Evolutionary conservation across 1,140 invertebrate species (phyloP).

Genomic region (Pachypeltis micranthus): DNA sequence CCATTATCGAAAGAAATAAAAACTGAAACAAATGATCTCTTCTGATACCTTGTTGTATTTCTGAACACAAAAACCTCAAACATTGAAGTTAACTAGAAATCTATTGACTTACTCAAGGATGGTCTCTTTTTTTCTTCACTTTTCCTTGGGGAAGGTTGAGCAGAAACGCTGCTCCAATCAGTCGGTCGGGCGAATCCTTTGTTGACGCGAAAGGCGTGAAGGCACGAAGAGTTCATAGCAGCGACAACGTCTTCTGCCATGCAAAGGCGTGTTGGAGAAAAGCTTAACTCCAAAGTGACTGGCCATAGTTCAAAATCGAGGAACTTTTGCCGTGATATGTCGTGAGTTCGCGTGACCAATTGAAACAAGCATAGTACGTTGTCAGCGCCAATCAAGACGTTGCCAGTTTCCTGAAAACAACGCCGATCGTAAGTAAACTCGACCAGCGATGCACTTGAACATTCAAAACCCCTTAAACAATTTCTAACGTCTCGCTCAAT

Average conservation of each 20-base stretch:
- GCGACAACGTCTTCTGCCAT: constrained; percentile 48
- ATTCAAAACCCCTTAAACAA: no score
- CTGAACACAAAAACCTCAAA: no score
- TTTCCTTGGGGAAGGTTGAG: not conserved
- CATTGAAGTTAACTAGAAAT: no score
- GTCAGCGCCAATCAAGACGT: constrained; percentile 43
- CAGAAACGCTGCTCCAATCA: constrained; percentile 17
- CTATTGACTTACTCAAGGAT: no score
- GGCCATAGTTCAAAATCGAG: constrained; percentile 49
- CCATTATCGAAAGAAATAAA: no score
- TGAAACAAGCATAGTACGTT: constrained; percentile 43
- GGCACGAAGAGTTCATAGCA: constrained; percentile 35
- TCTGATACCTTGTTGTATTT: no score
- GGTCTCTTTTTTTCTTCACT: no score
- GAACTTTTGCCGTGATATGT: constrained; percentile 48
- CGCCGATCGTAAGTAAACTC: constrained; percentile 4
- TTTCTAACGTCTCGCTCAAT: no score
- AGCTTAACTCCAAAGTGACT: constrained; percentile 39
- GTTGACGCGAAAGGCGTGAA: constrained; percentile 36
- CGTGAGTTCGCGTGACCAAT: constrained; percentile 47
- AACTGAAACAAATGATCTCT: no score
- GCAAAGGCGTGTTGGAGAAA: constrained; percentile 38
- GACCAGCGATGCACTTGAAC: not conserved
- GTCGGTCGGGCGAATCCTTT: constrained; percentile 25
- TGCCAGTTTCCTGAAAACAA: constrained; percentile 41